Evolutionary conservation across 2,113 vertebrate species (phyloP), one percentile per base, ranked within the genome.

Genomic region (Ariopsis seemanni): DNA sequence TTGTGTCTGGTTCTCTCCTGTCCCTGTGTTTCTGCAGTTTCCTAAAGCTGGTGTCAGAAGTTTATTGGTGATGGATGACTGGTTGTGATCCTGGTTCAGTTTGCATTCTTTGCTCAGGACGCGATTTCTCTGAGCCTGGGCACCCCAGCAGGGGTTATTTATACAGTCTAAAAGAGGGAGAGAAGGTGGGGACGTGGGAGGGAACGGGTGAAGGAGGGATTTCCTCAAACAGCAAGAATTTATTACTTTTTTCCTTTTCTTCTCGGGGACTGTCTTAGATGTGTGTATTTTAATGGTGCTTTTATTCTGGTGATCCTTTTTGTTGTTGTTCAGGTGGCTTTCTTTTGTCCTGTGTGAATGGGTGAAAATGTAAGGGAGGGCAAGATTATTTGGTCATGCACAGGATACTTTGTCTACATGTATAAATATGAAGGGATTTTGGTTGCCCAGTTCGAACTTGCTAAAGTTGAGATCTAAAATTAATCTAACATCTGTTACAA

Each of bases 61-160:
- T 85, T 86, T 55, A 78, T 78, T 85, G n/a, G 65, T 90, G 67
- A 82, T 67, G 42, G 20, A 69, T 74, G 5, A 20, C 25, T 74
- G 48, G 55, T 20, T 84, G 72, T 85, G 86, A 82, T 84, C 84
- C 85, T 60, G n/a, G 42, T 63, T 85, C 30, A 12, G 87, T 88
- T 82, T 88, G 86, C 84, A 30, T 86, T 89, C n/a, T 81, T 55
- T 55, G 90, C 91, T 93, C 90, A 90, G 74, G 72, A 90, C 83
- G 67, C 74, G 77, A 84, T 87, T 90, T 88, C 85, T 88, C 92
- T 95, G 93, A 93, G 93, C 89, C 90, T 86, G 88, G 87, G 89
- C 77, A 89, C 90, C 42, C 91, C 90, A 91, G 91, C 91, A 83
- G 83, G 79, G 85, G 93, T 91, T 96, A 96, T 95, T 95, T 96